phyloP scores from a whole-genome alignment of 2,797 vertebrate genomes.

The Leptatherina wallacei region DNA sequence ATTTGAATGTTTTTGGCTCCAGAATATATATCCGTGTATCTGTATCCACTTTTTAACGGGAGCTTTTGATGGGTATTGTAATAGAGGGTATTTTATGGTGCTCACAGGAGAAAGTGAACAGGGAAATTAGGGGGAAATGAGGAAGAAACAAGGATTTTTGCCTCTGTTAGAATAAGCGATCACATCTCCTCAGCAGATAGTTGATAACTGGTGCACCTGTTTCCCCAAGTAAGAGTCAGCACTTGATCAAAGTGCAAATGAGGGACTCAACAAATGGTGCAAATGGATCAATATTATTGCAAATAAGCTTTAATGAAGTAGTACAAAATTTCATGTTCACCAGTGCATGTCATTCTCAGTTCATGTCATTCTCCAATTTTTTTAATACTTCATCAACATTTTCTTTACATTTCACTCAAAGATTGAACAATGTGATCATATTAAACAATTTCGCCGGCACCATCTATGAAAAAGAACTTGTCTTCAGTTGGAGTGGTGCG shows the following conservation, averaged over 20 bases:
- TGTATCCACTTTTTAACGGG: conserved; percentile 64
- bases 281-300: conserved; percentile 5
- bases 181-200: conserved; percentile 41
- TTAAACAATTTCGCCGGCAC: neutral
- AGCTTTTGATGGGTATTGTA: conserved; percentile 74
- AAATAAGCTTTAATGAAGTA: neutral
- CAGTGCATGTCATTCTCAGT: neutral
- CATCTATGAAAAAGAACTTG: too few species aligned
- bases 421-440: neutral
- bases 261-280: neutral
- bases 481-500: neutral
- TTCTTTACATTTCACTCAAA: neutral
- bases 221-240: conserved; percentile 18
- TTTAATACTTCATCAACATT: neutral
- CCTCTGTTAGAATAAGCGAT: conserved; percentile 54
- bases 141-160: conserved; percentile 69
- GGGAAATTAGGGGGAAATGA: conserved; percentile 71
- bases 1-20: conserved; percentile 63
- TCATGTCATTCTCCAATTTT: neutral
- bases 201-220: conserved; percentile 21
- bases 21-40: conserved; percentile 58
- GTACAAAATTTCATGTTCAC: neutral
- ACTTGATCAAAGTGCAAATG: conserved; percentile 14
- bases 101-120: conserved; percentile 66
- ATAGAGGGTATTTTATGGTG: conserved; percentile 65